Base-by-base conservation (phyloP, 2,888 invertebrate species). In the Eurois occulta region DNA sequence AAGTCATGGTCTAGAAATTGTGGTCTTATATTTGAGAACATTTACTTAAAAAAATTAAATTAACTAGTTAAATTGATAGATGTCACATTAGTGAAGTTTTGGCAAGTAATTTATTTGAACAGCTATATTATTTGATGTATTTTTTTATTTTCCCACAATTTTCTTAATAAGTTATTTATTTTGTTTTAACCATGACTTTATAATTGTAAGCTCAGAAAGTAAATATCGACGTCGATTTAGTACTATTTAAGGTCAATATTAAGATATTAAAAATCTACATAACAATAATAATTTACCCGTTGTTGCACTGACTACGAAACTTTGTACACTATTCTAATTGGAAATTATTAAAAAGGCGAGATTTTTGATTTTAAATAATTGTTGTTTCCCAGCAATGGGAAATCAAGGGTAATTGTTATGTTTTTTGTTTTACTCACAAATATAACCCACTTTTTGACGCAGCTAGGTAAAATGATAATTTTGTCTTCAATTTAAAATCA, bases 221-320 rank as follows among this genome's bases (percentile, higher is more conserved):
- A 60, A 69, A 65, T 65, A 72, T 70, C 43, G 77, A 77, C 78
- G 71, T 81, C 77, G 62, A 81, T 87, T 72, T n/a, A 69, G 21
- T 73, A 73, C 62, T 71, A 70, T 71, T 66, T 41, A 72, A 46
- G 71, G 80, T 81, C 80, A 85, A 68, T 77, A 71, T 60, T 66
- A 79, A 67, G 78, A 85, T 77, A 72, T 85, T 87, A 87, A 88
- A 86, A 82, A 86, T 82, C 88, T 88, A 87, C 18, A 70, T 87
- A 87, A 85, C 88, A 87, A 68, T 79, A 72, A 69, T 79, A 68
- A 58, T 78, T 64, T 74, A 21, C 76, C 82, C 67, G n/a, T n/a
- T 11, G 64, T 78, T 80, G 77, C 82, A 85, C 70, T 82, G 68
- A 83, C 65, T 66, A 75, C 62, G 46, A 78, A 72, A 72, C 24